A percentile compares a stretch with the other conserved stretches of the same genome.
Evolutionary conservation across 2,888 invertebrate genomes (phyloP).

Genomic region (Nephrocerus scutellatus): DNA sequence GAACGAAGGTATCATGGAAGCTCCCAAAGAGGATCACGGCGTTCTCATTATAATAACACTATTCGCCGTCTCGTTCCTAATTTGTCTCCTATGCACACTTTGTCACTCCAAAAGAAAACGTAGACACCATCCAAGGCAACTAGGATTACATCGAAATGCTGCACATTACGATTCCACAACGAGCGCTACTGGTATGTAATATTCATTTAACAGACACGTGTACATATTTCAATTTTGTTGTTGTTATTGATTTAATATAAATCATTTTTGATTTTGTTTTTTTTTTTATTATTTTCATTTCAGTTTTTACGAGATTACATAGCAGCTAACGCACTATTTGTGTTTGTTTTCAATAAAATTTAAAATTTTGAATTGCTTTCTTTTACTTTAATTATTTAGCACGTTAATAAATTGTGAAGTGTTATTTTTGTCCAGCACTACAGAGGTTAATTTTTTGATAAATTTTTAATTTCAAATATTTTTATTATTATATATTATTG

Average conservation of each 20-base stretch:
- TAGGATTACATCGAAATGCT: constrained; percentile 46
- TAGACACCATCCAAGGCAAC: constrained; percentile 44
- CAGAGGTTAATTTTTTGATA: no score
- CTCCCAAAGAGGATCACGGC: constrained; percentile 49
- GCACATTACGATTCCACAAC: constrained; percentile 49
- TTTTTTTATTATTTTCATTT: constrained; percentile 12
- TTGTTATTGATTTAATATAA: constrained; percentile 1
- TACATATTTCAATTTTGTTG: neutral
- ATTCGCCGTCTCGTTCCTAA: constrained; percentile 50
- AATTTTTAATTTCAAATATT: no score
- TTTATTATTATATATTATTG: no score
- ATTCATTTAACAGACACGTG: neutral
- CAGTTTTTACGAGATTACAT: constrained; percentile 22
- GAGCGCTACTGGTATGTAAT: constrained; percentile 45
- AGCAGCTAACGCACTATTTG: no score
- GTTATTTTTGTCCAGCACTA: no score
- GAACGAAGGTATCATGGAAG: constrained; percentile 46
- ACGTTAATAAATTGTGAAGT: no score
- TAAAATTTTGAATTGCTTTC: constrained; percentile 22
- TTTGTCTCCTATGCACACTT: constrained; percentile 51
- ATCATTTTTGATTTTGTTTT: constrained; percentile 5
- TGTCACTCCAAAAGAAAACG: constrained; percentile 51
- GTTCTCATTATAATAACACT: constrained; percentile 49
- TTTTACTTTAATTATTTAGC: constrained; percentile 25
- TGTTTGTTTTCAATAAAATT: neutral